These are phyloP conservation scores for Lucifuga dentata DNA, from an alignment of 2,113 vertebrate genomes.

Conservation along the genomic window DNA sequence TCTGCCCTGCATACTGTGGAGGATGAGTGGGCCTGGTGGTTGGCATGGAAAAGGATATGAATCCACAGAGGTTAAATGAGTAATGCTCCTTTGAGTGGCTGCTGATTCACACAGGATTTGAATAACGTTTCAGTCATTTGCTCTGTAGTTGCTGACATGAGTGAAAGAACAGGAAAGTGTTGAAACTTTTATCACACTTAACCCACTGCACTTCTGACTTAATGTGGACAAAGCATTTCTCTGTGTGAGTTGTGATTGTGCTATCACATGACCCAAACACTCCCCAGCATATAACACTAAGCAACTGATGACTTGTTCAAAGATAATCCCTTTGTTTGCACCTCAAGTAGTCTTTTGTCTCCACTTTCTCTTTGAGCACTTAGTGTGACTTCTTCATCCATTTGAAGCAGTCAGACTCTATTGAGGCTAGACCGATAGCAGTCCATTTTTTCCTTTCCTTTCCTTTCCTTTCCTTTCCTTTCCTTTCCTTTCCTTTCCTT, in stretches of 20 bases:
- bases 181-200: too few relatives aligned
- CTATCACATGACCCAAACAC: conserved; percentile 53
- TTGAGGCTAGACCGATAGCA: conserved; percentile 1
- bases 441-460: background rate
- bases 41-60: conserved; percentile 34
- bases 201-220: conserved; percentile 38
- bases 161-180: conserved; percentile 23
- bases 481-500: too few relatives aligned
- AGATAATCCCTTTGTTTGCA: conserved; percentile 55
- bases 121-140: conserved; percentile 21
- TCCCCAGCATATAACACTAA: conserved; percentile 22
- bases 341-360: conserved; percentile 56
- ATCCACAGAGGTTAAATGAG: conserved; percentile 44
- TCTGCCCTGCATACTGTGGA: conserved; percentile 27
- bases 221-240: conserved; percentile 52
- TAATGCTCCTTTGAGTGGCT: conserved; percentile 23
- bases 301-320: conserved; percentile 50
- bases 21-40: conserved; percentile 20
- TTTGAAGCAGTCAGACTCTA: conserved; percentile 15
- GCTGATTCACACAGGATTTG: conserved; percentile 27
- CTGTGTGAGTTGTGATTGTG: conserved; percentile 21
- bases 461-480: too few relatives aligned
- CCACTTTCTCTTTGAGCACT: conserved; percentile 11
- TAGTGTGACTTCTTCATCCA: conserved; percentile 23
- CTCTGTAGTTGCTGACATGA: conserved; percentile 8